Evolutionary conservation across 2,888 invertebrate genomes (phyloP), one percentile per base, ranked within the genome.

Genomic region (Melinaea menophilus): DNA sequence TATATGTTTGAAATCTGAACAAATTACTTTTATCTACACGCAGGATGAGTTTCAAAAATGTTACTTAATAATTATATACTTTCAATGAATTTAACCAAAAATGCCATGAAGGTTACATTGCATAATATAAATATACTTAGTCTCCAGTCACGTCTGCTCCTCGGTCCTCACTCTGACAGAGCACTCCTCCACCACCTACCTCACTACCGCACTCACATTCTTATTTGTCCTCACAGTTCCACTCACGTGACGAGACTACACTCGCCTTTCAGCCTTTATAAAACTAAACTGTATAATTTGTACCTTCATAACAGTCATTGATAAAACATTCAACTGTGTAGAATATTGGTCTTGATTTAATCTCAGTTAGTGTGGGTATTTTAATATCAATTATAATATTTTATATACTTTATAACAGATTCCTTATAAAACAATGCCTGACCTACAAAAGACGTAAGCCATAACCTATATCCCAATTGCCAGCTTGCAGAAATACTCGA

Each of bases 101-200:
- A 5, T 9, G 7, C 7, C 0, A 41, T 37, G 37, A 41, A 41
- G 5, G 41, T 41, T 9, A 9, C 37, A 2, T 37, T 4, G 37
- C 41, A 41, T 41, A 1, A 41, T 41, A 41, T 41, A 41, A 41
- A 11, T 9, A 11, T 9, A 41, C 9, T 9, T 41, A 9, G 35
- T 61, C 68, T n/a, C 69, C 59, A 79, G 68, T 74, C 86, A 85
- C 85, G 69, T 85, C 67, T 59, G 72, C 45, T 64, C 59, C 62
- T 69, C 82, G 86, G 84, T 86, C 84, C 85, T 86, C 86, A 87
- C 85, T 87, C 88, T 84, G 85, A 86, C 87, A 9, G 86, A 86
- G 85, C 85, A 86, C 85, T 87, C 7, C 37, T 1, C 7, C 2
- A 37, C 37, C 7, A 1, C 22, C 22, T 83, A 80, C 82, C 84